phyloP scores from a whole-genome alignment of 2,113 vertebrate species.

The Saguinus imperator region DNA sequence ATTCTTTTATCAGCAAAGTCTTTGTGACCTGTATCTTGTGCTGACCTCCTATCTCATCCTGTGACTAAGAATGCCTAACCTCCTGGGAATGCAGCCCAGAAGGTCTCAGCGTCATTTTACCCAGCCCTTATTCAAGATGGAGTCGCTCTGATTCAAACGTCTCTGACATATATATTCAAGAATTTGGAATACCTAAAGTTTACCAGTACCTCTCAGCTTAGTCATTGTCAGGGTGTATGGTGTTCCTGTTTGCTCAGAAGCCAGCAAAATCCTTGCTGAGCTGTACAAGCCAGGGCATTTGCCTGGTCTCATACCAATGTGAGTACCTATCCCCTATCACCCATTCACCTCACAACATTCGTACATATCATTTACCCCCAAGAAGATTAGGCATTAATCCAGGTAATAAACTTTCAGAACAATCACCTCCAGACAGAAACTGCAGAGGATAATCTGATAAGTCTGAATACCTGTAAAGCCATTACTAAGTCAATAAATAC shows the following conservation, averaged over 20 bases:
- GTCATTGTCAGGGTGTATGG: too few relatives aligned
- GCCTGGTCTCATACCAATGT: not conserved
- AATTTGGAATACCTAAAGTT: not conserved
- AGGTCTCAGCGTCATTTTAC: too few relatives aligned
- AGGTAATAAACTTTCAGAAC: not conserved
- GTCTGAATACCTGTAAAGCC: not conserved
- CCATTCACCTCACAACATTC: not conserved
- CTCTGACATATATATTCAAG: too few relatives aligned
- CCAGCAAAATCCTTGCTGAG: not conserved
- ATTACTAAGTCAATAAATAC: not conserved
- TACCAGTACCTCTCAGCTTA: not conserved
- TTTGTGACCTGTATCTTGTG: too few relatives aligned
- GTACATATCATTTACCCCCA: not conserved
- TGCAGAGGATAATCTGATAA: not conserved
- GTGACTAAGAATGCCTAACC: too few relatives aligned
- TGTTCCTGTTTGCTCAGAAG: not conserved
- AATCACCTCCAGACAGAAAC: not conserved
- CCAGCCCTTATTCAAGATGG: too few relatives aligned
- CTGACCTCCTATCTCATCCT: too few relatives aligned
- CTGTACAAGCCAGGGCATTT: not conserved
- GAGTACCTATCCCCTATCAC: not conserved
- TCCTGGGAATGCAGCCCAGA: too few relatives aligned
- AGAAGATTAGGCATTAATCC: not conserved
- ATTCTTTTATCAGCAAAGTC: too few relatives aligned
- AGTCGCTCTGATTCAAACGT: too few relatives aligned